A percentile compares a stretch with the other conserved stretches of the same genome.
These are phyloP conservation scores for Laterallus jamaicensis DNA, from an alignment of 2,113 vertebrate species.

Conservation along the genomic window DNA sequence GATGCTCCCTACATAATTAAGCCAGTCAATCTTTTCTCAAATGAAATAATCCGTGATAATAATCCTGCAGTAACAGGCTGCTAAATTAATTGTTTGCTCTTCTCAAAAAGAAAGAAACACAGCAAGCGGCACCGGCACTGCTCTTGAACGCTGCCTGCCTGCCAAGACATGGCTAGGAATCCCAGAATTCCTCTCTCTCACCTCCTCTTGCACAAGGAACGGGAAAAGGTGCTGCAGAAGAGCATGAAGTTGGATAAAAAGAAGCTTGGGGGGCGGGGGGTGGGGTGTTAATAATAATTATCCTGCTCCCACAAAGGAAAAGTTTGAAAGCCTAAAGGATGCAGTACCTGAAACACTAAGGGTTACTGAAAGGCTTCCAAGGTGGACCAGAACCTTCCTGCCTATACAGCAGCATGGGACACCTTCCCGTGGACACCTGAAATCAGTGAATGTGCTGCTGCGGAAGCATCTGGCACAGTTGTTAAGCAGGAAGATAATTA, in stretches of 20 bases:
- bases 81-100: background rate
- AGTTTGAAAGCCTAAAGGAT: background rate
- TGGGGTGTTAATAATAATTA: background rate
- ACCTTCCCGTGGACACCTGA: background rate
- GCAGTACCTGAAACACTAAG: background rate
- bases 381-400: background rate
- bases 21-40: background rate
- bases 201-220: background rate
- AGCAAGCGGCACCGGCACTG: background rate
- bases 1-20: background rate
- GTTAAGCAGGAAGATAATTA: background rate
- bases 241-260: background rate
- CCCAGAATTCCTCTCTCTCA: background rate
- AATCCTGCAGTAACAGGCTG: background rate
- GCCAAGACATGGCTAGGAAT: background rate
- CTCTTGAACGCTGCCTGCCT: background rate
- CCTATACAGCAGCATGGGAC: background rate
- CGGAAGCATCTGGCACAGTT: background rate
- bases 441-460: background rate
- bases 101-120: background rate
- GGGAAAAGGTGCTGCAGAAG: background rate
- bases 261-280: background rate
- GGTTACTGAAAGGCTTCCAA: background rate
- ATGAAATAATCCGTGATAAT: background rate
- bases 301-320: background rate